Percentiles rank a stretch among this genome's conserved stretches.
phyloP scores from a whole-genome alignment of 1,140 invertebrate genomes.

The Brachionus sp. region DNA sequence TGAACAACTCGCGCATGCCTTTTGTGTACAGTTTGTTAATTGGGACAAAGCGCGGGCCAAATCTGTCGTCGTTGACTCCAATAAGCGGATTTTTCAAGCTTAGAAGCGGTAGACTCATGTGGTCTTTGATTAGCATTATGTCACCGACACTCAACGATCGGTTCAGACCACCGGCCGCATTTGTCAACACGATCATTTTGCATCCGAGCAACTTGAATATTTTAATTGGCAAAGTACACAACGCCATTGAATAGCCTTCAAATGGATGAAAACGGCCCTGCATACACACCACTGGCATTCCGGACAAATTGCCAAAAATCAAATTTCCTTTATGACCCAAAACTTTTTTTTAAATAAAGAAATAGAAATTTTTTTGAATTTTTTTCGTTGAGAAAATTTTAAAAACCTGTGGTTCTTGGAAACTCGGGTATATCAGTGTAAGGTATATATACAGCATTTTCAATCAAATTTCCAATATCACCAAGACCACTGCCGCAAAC shows the following conservation, averaged over 20 bases:
- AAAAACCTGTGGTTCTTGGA: slow-evolving; percentile 70
- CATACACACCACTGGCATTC: slow-evolving; percentile 82
- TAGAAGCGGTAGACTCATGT: slow-evolving; percentile 68
- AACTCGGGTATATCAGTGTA: slow-evolving; percentile 87
- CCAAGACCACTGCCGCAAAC: slow-evolving; percentile 91
- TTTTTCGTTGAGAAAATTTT: neutral
- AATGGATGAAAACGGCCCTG: slow-evolving; percentile 92
- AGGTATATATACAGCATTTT: slow-evolving; percentile 69
- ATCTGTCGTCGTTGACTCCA: slow-evolving; percentile 87
- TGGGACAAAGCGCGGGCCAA: slow-evolving; percentile 83
- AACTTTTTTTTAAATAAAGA: slow-evolving; percentile 62
- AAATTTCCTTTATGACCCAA: slow-evolving; percentile 81
- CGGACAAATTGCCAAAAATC: slow-evolving; percentile 77
- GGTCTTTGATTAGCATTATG: slow-evolving; percentile 92
- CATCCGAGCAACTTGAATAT: slow-evolving; percentile 90
- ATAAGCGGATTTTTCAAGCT: slow-evolving; percentile 84
- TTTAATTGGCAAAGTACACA: slow-evolving; percentile 83
- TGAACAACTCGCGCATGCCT: slow-evolving; percentile 51
- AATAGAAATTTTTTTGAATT: neutral
- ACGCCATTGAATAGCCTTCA: slow-evolving; percentile 75
- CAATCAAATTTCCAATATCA: slow-evolving; percentile 73
- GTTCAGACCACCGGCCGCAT: slow-evolving; percentile 89
- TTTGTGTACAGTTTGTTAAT: slow-evolving; percentile 81
- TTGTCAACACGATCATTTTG: slow-evolving; percentile 79
- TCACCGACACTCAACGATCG: slow-evolving; percentile 79